Base-by-base conservation (phyloP, 2,888 invertebrate species). In the Galeopsomyia nigrocyanea region DNA sequence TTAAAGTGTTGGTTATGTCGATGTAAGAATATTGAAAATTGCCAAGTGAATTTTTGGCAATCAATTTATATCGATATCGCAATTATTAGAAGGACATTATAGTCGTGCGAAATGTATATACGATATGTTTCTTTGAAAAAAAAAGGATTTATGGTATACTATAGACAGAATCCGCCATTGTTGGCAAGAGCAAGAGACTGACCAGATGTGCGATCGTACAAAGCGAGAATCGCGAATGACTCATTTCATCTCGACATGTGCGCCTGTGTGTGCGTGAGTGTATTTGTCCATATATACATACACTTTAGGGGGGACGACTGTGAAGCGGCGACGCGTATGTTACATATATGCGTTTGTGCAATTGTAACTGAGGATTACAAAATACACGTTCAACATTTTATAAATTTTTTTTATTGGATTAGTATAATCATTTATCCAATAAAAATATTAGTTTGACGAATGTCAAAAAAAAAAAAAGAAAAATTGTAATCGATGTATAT, bases 181-280 rank as follows among this genome's bases (percentile, higher is more conserved):
- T 76, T 77, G 78, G 79, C 78, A 80, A 5, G 79, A 78, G 75
- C 77, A 56, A 58, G 77, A 76, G 75, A 75, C 73, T 77, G 79
- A 79, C 80, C 83, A 82, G 82, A 83, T 83, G 84, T 78, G 79
- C 80, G 78, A 79, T 79, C 78, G 82, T 78, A 78, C 78, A 78
- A 76, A 78, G n/a, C n/a, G n/a, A n/a, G 79, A 80, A 80, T 82
- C 74, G 78, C 71, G 80, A 79, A 75, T 83, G 83, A 83, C 77
- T 83, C 83, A 83, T 79, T 76, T 17, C 58, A 22, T 63, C 39
- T 17, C 57, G 14, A 51, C 60, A 14, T 10, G 26, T 31, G 3
- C n/a, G 16, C n/a, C n/a, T 39, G n/a, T 46, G 26, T 21, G 21
- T 31, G 47, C 7, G n/a, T 47, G 22, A 26, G 26, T 13, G 21